Evolutionary conservation across 2,888 invertebrate species (phyloP).

Genomic region (Caenorhabditis macrosperma): DNA sequence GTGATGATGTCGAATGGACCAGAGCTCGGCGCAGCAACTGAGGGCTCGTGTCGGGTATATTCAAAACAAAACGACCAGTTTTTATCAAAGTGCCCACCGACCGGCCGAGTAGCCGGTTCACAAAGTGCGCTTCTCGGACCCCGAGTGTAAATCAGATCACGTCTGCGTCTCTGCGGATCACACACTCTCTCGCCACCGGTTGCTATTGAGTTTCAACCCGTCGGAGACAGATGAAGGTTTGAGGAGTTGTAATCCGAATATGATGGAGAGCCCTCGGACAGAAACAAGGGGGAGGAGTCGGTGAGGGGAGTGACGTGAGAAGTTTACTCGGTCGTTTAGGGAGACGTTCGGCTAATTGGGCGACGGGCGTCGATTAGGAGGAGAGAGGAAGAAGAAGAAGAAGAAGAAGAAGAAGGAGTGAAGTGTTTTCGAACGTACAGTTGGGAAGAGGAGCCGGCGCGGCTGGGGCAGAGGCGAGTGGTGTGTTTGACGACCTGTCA

Average conservation of each 20-base stretch:
- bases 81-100: conserved; percentile 42
- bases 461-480: too few species aligned
- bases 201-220: conserved; percentile 45
- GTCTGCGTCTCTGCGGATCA: conserved; percentile 17
- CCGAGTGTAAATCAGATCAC: conserved; percentile 28
- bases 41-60: conserved; percentile 10
- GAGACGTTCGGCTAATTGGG: conserved; percentile 16
- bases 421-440: background rate
- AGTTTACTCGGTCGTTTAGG: conserved; percentile 1
- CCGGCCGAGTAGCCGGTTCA: conserved; percentile 41
- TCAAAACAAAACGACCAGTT: conserved; percentile 26
- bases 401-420: conserved; percentile 7
- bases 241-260: conserved; percentile 27
- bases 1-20: conserved; percentile 11
- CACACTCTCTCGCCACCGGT: conserved; percentile 7
- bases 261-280: conserved; percentile 17
- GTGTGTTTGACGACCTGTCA: conserved; percentile 53
- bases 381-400: background rate
- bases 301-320: background rate
- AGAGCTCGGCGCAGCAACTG: background rate
- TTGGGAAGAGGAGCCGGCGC: background rate
- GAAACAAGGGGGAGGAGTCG: background rate
- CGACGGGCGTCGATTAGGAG: conserved; percentile 2
- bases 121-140: conserved; percentile 36
- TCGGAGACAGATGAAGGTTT: conserved; percentile 13